Percentiles rank a stretch among this genome's conserved stretches.
Conservation (phyloP, 2,888 invertebrate genomes). For the Cantharis flavilabris region DNA sequence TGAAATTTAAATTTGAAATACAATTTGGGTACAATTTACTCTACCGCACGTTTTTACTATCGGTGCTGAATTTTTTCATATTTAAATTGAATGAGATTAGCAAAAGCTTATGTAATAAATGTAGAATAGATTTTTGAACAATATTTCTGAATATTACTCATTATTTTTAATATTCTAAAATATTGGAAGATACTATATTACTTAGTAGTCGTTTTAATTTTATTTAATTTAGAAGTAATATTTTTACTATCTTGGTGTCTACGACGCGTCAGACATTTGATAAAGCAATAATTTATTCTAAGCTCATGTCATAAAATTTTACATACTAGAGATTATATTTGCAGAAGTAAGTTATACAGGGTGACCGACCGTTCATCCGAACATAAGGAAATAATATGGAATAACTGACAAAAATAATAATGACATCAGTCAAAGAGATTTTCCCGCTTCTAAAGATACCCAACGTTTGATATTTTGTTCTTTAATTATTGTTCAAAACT, state of each 20-base stretch:
- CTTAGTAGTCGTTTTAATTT: not conserved
- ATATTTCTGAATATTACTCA: not conserved
- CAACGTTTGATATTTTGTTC: too few species aligned
- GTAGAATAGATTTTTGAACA: not conserved
- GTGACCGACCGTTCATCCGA: too few species aligned
- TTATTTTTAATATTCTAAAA: not conserved
- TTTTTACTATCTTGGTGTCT: too few species aligned
- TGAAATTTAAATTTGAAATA: not conserved
- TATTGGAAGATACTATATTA: not conserved
- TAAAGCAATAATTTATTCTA: too few species aligned
- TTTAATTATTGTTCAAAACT: too few species aligned
- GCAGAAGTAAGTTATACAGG: too few species aligned
- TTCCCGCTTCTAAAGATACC: too few species aligned
- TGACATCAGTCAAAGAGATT: too few species aligned
- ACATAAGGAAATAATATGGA: too few species aligned
- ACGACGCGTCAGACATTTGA: not conserved
- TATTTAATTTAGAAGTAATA: not conserved
- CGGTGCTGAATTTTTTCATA: not conserved
- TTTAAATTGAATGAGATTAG: not conserved
- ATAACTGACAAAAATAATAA: too few species aligned
- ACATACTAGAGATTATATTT: too few species aligned
- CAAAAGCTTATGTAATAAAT: not conserved
- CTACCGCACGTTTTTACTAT: not conserved
- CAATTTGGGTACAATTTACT: not conserved
- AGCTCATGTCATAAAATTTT: too few species aligned